Conservation (phyloP, 2,113 vertebrate species). For the Tyrannus savana region DNA sequence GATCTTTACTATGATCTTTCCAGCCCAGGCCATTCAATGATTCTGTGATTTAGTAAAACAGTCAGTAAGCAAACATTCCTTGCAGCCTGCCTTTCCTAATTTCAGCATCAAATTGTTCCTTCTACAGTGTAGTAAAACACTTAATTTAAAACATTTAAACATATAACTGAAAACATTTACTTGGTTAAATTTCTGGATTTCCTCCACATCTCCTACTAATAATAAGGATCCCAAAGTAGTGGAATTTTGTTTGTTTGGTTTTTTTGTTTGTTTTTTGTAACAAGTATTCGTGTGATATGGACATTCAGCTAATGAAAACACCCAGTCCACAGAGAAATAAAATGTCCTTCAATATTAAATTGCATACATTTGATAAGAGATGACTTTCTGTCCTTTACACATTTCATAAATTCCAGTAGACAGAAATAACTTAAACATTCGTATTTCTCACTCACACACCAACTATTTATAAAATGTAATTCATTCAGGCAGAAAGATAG, state of each 20-base stretch:
- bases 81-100: neutral
- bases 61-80: neutral
- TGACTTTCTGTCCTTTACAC: neutral
- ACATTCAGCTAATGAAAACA: neutral
- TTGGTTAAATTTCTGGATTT: neutral
- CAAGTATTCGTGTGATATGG: neutral
- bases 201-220: neutral
- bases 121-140: neutral
- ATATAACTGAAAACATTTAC: neutral
- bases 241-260: neutral
- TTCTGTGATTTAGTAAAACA: neutral
- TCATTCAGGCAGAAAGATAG: neutral
- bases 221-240: neutral
- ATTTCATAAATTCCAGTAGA: neutral
- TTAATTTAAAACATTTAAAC: neutral
- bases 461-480: conserved; percentile 17
- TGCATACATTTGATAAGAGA: neutral
- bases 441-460: neutral
- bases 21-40: neutral
- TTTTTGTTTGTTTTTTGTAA: neutral
- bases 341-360: neutral
- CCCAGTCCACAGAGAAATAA: neutral
- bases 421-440: conserved; percentile 5
- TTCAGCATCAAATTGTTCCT: neutral
- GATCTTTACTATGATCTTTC: neutral